A percentile compares a stretch with the other conserved stretches of the same genome.
phyloP scores from a whole-genome alignment of 2,113 vertebrate genomes.

The Dipodomys stephensi region DNA sequence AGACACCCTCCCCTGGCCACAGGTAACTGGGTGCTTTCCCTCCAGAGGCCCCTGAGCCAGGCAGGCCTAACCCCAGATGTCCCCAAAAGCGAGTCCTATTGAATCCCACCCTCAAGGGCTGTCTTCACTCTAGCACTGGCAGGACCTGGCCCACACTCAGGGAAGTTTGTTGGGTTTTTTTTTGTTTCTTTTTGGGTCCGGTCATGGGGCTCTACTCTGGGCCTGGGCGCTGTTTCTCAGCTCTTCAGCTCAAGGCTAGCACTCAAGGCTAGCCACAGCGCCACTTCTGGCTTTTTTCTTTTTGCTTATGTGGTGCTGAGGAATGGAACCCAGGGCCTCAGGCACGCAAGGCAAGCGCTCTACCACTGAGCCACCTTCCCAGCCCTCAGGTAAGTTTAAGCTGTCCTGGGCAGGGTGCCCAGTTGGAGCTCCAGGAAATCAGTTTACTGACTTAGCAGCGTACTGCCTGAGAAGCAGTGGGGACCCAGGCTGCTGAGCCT shows the following conservation, averaged over 20 bases:
- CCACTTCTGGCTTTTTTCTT: no score
- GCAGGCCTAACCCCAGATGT: no score
- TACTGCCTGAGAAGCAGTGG: neutral
- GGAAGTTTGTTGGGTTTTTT: neutral
- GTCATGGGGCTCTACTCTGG: no score
- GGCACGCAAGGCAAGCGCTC: no score
- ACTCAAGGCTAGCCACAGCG: no score
- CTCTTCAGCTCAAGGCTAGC: no score
- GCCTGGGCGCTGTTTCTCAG: no score
- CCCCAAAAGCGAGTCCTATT: neutral
- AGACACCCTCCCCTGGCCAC: neutral
- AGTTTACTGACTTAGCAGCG: neutral
- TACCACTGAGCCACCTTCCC: no score
- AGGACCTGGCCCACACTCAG: neutral
- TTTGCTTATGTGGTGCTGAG: no score
- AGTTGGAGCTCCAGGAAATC: neutral
- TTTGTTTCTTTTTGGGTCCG: no score
- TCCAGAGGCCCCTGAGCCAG: neutral
- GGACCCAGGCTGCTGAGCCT: neutral
- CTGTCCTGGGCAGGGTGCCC: neutral
- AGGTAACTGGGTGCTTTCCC: neutral
- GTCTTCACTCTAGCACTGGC: neutral
- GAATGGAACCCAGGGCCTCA: no score
- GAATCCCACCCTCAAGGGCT: neutral
- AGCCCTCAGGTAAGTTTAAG: no score